Evolutionary conservation across 2,113 vertebrate genomes (phyloP), one percentile per base, ranked within the genome.

Genomic region (Caranx ignobilis): DNA sequence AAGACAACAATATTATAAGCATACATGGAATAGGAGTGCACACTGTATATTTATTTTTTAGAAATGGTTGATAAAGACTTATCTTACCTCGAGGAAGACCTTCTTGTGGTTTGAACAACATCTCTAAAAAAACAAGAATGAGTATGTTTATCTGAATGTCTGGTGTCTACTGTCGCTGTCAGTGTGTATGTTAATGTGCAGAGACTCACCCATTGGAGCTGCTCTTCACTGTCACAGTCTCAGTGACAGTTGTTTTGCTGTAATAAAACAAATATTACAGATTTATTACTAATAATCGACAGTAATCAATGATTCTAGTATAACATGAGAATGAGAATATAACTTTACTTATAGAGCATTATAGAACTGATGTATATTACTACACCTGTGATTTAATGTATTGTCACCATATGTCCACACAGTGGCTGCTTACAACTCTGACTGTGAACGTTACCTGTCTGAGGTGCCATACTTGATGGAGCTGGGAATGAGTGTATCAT

Each of bases 181-280:
- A 18, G 11, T 56, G 12, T 32, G 2, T n/a, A 48, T 6, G 15
- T 50, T 31, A 18, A 39, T 13, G 4, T 55, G 47, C 9, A 61
- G 47, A 34, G 61, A 91, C 91, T 88, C 59, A 89, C 90, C 59
- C 78, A 13, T 68, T 18, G 21, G 21, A 34, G 66, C 57, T 80
- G 74, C 83, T 87, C 34, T 59, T 91, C 31, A 91, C 71, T 1
- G 81, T 91, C 62, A 87, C 78, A 34, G 77, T 81, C 71, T 91
- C 75, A 57, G 72, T 81, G 35, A 87, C 11, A 35, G 45, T 21
- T 69, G 66, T 57, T 59, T 74, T 81, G 41, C 90, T 90, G 71
- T 31, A 75, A 74, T 5, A 0, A 56, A 68, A 5, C 39, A 18
- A 54, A 79, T 9, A 59, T 60, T n/a, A n/a, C 11, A 26, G 26